A percentile compares a stretch with the other conserved stretches of the same genome.
These are phyloP conservation scores for Stichodactyla helianthus DNA, from an alignment of 64 coral and sea anemone species.

Conservation along the genomic window DNA sequence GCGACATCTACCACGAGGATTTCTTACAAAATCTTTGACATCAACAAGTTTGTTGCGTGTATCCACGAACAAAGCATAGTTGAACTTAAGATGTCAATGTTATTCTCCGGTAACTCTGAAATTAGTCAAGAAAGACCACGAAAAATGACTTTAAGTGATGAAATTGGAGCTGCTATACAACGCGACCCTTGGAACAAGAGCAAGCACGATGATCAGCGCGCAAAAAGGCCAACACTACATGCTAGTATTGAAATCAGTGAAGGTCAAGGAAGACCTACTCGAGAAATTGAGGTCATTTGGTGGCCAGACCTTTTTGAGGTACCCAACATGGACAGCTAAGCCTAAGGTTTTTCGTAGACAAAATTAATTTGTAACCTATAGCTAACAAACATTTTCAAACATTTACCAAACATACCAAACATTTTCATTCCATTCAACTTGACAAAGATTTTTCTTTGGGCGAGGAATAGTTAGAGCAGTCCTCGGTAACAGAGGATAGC, in stretches of 20 bases:
- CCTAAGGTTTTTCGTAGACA: no score
- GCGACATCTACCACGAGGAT: background rate
- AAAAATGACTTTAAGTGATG: background rate
- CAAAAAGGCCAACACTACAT: background rate
- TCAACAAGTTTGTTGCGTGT: background rate
- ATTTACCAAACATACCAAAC: no score
- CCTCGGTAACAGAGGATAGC: no score
- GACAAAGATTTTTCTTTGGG: background rate
- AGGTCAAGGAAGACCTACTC: no score
- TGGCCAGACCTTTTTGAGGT: no score
- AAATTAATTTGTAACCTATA: no score
- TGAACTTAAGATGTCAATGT: background rate
- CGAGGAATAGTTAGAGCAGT: background rate
- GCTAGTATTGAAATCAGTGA: no score
- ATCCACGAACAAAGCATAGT: constrained; percentile 6
- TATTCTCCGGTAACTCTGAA: background rate
- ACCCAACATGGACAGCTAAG: no score
- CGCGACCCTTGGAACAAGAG: background rate
- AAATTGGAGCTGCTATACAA: constrained; percentile 11
- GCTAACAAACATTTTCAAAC: no score
- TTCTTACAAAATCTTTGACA: constrained; percentile 8
- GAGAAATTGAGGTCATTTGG: no score
- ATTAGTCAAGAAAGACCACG: no score
- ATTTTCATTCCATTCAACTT: no score
- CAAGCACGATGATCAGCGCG: background rate